phyloP scores from a whole-genome alignment of 2,888 invertebrate genomes.

The Hyles lineata region DNA sequence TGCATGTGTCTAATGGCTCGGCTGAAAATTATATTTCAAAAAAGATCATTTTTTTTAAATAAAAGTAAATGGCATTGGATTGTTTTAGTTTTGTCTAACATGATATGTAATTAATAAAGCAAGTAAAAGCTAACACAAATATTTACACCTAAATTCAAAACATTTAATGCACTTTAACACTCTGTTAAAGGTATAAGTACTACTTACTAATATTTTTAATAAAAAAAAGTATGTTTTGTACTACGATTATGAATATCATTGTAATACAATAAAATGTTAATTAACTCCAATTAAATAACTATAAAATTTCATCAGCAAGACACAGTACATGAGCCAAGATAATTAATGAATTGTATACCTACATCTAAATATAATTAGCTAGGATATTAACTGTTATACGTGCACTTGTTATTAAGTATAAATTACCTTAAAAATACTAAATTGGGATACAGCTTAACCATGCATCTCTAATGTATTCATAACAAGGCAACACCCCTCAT shows the following conservation, averaged over 20 bases:
- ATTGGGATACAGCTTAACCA: neutral
- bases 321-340: neutral
- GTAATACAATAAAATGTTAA: neutral
- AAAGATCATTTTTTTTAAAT: no score
- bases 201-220: no score
- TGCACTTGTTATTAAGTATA: neutral
- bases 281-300: slow-evolving; percentile 11
- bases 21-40: no score
- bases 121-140: no score
- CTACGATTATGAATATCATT: neutral
- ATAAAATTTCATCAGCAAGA: slow-evolving; percentile 12
- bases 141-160: no score
- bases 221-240: no score
- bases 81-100: no score
- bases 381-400: neutral
- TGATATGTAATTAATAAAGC: no score
- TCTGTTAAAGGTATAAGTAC: no score
- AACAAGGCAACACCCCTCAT: neutral
- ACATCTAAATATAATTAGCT: slow-evolving; percentile 1
- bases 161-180: no score
- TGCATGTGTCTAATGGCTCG: no score
- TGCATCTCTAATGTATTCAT: neutral
- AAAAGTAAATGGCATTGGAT: no score
- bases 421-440: neutral
- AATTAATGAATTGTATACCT: neutral